Percentiles rank a stretch among this genome's conserved stretches.
phyloP scores from a whole-genome alignment of 2,113 vertebrate genomes.

The Lophius piscatorius region DNA sequence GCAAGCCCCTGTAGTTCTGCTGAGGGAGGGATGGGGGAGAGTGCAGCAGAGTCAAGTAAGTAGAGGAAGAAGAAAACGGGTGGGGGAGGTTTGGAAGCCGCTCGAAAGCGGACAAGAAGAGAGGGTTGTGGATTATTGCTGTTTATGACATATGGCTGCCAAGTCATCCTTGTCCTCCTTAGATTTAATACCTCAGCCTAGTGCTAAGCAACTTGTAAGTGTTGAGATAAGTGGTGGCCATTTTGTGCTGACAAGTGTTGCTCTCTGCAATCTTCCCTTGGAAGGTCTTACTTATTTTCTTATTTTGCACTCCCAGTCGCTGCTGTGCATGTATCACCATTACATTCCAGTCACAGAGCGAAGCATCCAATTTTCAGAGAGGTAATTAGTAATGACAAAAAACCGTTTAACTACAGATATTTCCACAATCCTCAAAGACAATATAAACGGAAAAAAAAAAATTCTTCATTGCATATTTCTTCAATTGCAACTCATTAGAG shows the following conservation, averaged over 20 bases:
- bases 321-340: constrained; percentile 7
- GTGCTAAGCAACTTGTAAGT: constrained; percentile 32
- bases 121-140: constrained; percentile 38
- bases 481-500: too few species aligned
- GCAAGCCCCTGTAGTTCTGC: constrained; percentile 71
- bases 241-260: constrained; percentile 37
- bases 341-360: background rate
- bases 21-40: constrained; percentile 40
- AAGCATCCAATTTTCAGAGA: background rate
- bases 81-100: constrained; percentile 9
- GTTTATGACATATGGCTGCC: constrained; percentile 35
- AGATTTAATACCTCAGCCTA: constrained; percentile 30
- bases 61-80: background rate
- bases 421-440: background rate
- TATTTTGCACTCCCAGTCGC: background rate
- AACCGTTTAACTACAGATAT: too few species aligned
- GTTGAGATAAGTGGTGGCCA: constrained; percentile 29
- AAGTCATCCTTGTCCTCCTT: constrained; percentile 29
- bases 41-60: constrained; percentile 1
- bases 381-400: too few species aligned
- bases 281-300: constrained; percentile 11
- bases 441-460: background rate
- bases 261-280: background rate
- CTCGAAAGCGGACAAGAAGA: constrained; percentile 21
- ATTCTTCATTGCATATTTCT: background rate